Conservation (phyloP, 2,888 invertebrate species). For the Chaetoderma sp. region DNA sequence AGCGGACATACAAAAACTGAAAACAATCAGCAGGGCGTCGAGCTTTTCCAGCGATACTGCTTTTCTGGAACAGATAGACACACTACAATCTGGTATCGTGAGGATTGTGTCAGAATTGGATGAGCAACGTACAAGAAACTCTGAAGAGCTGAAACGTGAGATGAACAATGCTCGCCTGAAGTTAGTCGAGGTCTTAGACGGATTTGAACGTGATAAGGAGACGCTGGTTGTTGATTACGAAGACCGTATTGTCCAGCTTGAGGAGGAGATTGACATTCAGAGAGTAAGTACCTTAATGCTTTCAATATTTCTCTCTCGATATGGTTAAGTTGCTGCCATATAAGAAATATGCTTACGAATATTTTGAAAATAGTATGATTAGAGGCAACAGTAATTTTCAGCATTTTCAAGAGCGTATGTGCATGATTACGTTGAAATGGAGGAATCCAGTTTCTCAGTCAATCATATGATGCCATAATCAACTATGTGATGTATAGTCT, state of each 20-base stretch:
- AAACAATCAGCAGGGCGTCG: background rate
- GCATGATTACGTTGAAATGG: no score
- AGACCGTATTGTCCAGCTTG: conserved; percentile 40
- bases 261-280: conserved; percentile 12
- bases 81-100: conserved; percentile 50
- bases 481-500: no score
- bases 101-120: conserved; percentile 51
- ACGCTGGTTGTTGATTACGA: conserved; percentile 46
- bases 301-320: background rate
- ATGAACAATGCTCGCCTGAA: conserved; percentile 12
- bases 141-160: background rate
- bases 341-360: no score
- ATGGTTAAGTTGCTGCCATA: background rate
- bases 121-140: conserved; percentile 48
- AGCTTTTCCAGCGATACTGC: conserved; percentile 12
- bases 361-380: no score
- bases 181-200: conserved; percentile 52
- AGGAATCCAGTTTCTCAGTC: no score
- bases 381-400: no score
- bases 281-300: no score
- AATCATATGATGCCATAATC: no score
- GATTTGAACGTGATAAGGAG: conserved; percentile 49
- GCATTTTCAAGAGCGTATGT: no score
- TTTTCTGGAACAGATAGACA: conserved; percentile 48
- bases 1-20: background rate